phyloP scores from a whole-genome alignment of 2,797 vertebrate species.

The Oreortyx pictus region DNA sequence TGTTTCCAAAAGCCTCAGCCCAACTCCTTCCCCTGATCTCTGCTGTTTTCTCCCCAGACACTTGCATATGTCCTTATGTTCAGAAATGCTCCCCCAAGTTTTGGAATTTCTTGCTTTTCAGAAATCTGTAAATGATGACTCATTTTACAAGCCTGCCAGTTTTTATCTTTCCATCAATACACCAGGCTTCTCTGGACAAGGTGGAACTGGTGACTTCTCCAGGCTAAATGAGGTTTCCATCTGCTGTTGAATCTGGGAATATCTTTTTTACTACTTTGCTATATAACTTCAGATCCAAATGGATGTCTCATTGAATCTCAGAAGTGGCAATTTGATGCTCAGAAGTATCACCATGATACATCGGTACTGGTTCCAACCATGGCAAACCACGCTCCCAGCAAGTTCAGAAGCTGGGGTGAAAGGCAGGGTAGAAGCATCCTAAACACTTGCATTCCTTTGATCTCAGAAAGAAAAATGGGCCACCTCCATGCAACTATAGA shows the following conservation, averaged over 20 bases:
- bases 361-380: not conserved
- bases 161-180: not conserved
- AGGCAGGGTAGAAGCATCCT: not conserved
- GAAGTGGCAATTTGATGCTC: not conserved
- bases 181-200: not conserved
- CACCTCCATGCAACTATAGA: not conserved
- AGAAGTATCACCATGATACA: accelerated
- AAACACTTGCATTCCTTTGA: not conserved
- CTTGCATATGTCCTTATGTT: not conserved
- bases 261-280: not conserved
- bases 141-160: not conserved
- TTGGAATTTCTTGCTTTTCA: not conserved
- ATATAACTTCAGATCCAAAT: not conserved
- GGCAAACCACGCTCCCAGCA: not conserved
- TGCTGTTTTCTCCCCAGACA: not conserved
- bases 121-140: not conserved
- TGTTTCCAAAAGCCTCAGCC: not conserved
- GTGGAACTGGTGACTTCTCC: not conserved
- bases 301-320: not conserved
- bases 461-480: not conserved
- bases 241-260: not conserved
- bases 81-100: not conserved
- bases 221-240: not conserved
- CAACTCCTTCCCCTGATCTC: not conserved
- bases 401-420: not conserved